Evolutionary conservation across 2,113 vertebrate genomes (phyloP).

Genomic region (Electrona antarctica): DNA sequence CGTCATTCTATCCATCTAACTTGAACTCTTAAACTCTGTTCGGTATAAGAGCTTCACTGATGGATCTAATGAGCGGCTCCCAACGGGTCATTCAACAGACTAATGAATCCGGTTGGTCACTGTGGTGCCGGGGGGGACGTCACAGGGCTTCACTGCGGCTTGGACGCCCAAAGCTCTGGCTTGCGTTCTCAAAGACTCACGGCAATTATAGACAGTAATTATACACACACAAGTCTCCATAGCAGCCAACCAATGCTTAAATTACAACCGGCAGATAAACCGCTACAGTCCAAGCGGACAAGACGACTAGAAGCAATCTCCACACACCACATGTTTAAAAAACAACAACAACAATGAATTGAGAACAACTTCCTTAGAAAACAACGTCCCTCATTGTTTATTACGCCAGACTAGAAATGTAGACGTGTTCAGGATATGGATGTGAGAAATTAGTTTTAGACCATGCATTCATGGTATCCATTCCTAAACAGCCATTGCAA

Average conservation of each 20-base stretch:
- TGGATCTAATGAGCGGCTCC: conserved; percentile 41
- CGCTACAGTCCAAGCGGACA: conserved; percentile 47
- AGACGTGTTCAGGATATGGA: background rate
- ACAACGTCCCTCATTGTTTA: conserved; percentile 2
- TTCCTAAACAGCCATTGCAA: background rate
- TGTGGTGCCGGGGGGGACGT: conserved; percentile 37
- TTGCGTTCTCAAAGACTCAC: conserved; percentile 27
- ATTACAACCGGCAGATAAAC: conserved; percentile 72
- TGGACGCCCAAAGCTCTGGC: conserved; percentile 23
- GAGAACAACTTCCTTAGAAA: conserved; percentile 15
- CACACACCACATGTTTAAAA: conserved; percentile 20
- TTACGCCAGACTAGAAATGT: background rate
- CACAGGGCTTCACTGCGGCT: conserved; percentile 40
- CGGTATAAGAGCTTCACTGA: conserved; percentile 16
- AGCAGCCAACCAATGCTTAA: conserved; percentile 53
- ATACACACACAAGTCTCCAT: conserved; percentile 50
- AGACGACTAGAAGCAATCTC: conserved; percentile 43
- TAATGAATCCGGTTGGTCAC: conserved; percentile 48
- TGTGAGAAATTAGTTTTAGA: background rate
- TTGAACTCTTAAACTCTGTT: too few species aligned
- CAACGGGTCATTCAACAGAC: conserved; percentile 48
- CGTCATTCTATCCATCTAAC: too few species aligned
- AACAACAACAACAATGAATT: background rate
- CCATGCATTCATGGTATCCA: background rate
- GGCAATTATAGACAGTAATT: conserved; percentile 64